These are phyloP conservation scores for Metallyticus violacea DNA, from an alignment of 2,888 invertebrate genomes.

Conservation along the genomic window DNA sequence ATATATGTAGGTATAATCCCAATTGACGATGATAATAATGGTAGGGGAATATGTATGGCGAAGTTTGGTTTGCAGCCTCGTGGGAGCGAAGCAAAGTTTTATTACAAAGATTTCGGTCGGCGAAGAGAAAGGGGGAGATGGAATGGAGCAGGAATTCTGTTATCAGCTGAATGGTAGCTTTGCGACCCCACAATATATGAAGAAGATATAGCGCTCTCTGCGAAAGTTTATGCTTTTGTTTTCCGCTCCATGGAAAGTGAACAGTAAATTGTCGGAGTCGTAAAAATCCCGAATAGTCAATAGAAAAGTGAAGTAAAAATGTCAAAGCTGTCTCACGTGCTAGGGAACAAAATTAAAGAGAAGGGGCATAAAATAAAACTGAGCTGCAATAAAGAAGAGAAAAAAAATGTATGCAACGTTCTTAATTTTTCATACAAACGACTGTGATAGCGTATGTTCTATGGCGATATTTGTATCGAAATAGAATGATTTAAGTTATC, in stretches of 20 bases:
- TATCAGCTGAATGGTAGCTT: not conserved
- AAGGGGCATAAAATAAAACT: no score
- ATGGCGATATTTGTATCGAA: no score
- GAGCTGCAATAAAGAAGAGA: no score
- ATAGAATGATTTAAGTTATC: no score
- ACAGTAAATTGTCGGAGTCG: not conserved
- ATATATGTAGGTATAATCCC: no score
- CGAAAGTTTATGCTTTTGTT: slow-evolving; percentile 13
- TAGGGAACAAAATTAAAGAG: not conserved
- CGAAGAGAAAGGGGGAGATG: not conserved
- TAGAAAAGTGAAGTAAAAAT: not conserved
- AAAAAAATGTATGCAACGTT: no score
- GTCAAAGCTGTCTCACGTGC: not conserved
- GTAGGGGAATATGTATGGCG: no score
- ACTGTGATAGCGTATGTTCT: no score
- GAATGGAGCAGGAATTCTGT: not conserved
- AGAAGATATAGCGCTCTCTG: not conserved
- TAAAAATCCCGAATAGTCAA: not conserved
- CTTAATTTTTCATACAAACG: no score
- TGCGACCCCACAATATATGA: no score
- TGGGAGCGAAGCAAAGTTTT: not conserved
- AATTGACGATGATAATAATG: no score
- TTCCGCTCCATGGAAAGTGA: not conserved
- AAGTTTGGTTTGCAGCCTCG: not conserved
- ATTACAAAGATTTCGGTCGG: not conserved